A percentile compares a stretch with the other conserved stretches of the same genome.
Conservation (phyloP, 1,140 invertebrate genomes). For the Zaprionus kolodkinae region DNA sequence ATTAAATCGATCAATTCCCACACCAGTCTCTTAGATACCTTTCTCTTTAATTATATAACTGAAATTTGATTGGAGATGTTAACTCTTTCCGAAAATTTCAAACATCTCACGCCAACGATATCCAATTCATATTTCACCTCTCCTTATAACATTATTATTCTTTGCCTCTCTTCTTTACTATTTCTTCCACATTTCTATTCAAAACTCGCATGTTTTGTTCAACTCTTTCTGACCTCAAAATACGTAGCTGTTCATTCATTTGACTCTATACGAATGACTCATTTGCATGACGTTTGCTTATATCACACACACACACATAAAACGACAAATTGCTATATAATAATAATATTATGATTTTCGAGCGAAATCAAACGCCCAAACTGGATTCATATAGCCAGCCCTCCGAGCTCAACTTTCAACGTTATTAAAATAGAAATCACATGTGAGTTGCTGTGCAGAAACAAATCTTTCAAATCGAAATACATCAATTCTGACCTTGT, state of each 20-base stretch:
- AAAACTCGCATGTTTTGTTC: constrained; percentile 23
- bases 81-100: background rate
- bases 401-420: constrained; percentile 60
- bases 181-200: constrained; percentile 2
- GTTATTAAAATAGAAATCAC: constrained; percentile 66
- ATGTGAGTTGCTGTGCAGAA: constrained; percentile 20
- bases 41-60: constrained; percentile 4
- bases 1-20: background rate
- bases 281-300: constrained; percentile 72
- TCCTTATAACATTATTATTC: background rate
- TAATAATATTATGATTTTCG: background rate
- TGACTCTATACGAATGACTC: constrained; percentile 53
- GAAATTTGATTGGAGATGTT: constrained; percentile 21
- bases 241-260: constrained; percentile 31
- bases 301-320: constrained; percentile 32
- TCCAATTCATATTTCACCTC: background rate
- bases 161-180: background rate
- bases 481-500: constrained; percentile 64
- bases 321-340: too few relatives aligned
- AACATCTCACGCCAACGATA: too few relatives aligned
- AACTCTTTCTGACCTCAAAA: constrained; percentile 32
- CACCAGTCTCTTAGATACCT: background rate
- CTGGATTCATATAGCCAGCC: background rate
- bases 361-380: constrained; percentile 32
- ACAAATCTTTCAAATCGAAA: constrained; percentile 30